Conservation (phyloP, 2,113 vertebrate species). For the Gymnobelideus leadbeateri region DNA sequence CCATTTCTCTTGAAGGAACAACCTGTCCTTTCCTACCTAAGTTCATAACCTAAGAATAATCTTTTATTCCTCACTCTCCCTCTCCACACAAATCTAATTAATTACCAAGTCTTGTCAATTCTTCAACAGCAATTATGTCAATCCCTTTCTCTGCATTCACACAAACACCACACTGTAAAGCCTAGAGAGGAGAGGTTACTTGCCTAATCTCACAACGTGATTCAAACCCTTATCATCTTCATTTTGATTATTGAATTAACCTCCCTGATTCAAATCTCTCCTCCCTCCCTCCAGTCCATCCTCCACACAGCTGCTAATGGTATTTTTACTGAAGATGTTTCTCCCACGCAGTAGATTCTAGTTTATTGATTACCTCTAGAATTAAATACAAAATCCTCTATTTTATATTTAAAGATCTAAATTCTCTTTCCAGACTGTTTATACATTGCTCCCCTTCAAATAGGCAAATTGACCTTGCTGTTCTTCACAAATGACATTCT, state of each 20-base stretch:
- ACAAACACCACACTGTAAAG: not conserved
- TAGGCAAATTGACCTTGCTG: not conserved
- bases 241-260: not conserved
- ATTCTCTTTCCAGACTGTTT: not conserved
- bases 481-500: not conserved
- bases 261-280: not conserved
- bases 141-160: not conserved
- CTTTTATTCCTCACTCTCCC: not conserved
- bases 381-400: not conserved
- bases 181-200: not conserved
- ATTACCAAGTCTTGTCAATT: not conserved
- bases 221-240: not conserved
- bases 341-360: not conserved
- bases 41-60: not conserved
- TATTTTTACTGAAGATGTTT: not conserved
- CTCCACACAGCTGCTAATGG: not conserved
- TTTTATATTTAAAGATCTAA: not conserved
- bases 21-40: not conserved
- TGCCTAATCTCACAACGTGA: not conserved
- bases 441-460: not conserved
- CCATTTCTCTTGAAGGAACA: not conserved
- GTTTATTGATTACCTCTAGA: not conserved
- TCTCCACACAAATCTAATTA: not conserved
- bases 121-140: not conserved
- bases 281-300: not conserved